phyloP scores from a whole-genome alignment of 2,113 vertebrate species.

The Opisthocomus hoazin region DNA sequence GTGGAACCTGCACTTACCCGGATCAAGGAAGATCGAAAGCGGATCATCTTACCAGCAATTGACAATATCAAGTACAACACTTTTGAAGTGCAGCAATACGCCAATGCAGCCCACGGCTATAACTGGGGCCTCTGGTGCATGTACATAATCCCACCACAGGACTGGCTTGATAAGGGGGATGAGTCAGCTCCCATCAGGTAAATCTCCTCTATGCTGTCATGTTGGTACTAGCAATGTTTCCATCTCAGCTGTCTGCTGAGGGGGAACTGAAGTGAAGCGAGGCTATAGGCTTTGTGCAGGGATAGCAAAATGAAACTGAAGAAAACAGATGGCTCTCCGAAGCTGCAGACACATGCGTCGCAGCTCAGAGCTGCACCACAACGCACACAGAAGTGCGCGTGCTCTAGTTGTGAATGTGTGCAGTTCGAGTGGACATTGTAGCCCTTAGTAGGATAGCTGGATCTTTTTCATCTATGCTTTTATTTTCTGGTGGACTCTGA shows the following conservation, averaged over 20 bases:
- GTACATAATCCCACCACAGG: slow-evolving; percentile 96
- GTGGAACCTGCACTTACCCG: slow-evolving; percentile 87
- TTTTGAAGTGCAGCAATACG: slow-evolving; percentile 96
- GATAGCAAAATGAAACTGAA: background rate
- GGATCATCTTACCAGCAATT: slow-evolving; percentile 92
- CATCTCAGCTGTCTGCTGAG: background rate
- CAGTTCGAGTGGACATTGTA: background rate
- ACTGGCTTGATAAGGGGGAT: slow-evolving; percentile 95
- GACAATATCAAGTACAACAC: slow-evolving; percentile 98
- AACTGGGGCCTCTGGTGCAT: slow-evolving; percentile 99
- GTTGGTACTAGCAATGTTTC: background rate
- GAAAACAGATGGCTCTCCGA: background rate
- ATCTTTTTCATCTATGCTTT: background rate
- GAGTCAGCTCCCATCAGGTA: slow-evolving; percentile 97
- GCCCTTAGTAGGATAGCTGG: background rate
- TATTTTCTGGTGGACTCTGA: background rate
- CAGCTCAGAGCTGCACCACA: background rate
- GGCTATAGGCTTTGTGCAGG: background rate
- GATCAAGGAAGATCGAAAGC: slow-evolving; percentile 88
- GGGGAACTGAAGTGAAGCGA: background rate
- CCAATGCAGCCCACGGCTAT: slow-evolving; percentile 94
- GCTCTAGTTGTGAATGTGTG: background rate
- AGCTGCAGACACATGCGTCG: accelerated
- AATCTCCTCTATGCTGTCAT: background rate
- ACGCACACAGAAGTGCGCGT: accelerated